Evolutionary conservation across 2,113 vertebrate species (phyloP), one percentile per base, ranked within the genome.

Genomic region (Malurus elegans): DNA sequence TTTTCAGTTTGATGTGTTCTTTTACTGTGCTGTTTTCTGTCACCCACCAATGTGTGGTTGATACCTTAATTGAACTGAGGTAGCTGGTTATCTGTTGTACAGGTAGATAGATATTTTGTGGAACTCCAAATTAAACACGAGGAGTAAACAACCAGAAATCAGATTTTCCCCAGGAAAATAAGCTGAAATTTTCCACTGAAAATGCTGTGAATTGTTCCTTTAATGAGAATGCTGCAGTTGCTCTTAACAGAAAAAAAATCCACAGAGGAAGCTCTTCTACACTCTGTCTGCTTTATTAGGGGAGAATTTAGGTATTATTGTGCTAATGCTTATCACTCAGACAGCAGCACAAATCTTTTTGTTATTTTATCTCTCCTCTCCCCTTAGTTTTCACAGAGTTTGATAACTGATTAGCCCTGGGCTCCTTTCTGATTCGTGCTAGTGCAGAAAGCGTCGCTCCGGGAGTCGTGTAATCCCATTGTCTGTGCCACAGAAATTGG

Each of bases 391-490:
- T 47, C 28, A 4, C 26, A 25, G 51, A 88, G 51, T 91, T 87
- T 89, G 79, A 71, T 69, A 51, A 50, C 78, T 86, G 76, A 94
- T 94, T 79, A 95, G 50, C 79, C 61, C 73, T 65, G 74, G 56
- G 89, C n/a, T 74, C 45, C 14, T 47, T 20, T 67, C 6, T 69
- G 60, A 79, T 57, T 34, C 18, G 61, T 54, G 57, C 51, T 7
- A 70, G 64, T 14, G 36, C 71, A 42, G 45, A 73, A 4, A 64
- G 24, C 20, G 8, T 2, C 15, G 9, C 91, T 89, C 28, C 76
- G 61, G 86, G 88, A 72, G 60, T 48, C 14, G 42, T 70, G 73
- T 94, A 93, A 97, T 79, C 86, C 79, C 82, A 84, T 62, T 95
- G 78, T 89, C 67, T 79, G 84, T 84, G 76, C 87, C 76, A 42